A percentile compares a stretch with the other conserved stretches of the same genome.
phyloP scores from a whole-genome alignment of 2,888 invertebrate genomes.

The Microctonus brassicae region DNA sequence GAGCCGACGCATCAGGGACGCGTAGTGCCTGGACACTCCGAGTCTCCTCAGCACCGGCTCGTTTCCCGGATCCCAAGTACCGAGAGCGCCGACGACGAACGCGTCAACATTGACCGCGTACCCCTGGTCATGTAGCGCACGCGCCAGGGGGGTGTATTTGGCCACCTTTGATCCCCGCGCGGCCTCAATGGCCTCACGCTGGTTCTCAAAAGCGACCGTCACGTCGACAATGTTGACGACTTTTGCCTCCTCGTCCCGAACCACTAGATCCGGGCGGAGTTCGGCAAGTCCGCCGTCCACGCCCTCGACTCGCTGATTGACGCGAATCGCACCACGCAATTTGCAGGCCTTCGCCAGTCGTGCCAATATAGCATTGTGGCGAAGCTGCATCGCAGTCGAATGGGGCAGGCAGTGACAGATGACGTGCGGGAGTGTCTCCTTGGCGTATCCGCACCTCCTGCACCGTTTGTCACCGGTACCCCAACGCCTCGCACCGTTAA shows the following conservation, averaged over 20 bases:
- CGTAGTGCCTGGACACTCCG: slow-evolving; percentile 41
- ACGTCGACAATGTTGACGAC: slow-evolving; percentile 55
- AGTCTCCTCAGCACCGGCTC: slow-evolving; percentile 46
- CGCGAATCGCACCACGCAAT: slow-evolving; percentile 31
- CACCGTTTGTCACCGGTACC: slow-evolving; percentile 50
- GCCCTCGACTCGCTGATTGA: slow-evolving; percentile 38
- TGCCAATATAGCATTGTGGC: slow-evolving; percentile 51
- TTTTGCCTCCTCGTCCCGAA: slow-evolving; percentile 43
- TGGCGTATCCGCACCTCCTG: slow-evolving; percentile 49
- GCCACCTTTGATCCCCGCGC: slow-evolving; percentile 48
- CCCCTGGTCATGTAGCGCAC: slow-evolving; percentile 24
- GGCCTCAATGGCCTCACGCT: slow-evolving; percentile 42
- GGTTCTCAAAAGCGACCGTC: slow-evolving; percentile 58
- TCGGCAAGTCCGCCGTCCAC: slow-evolving; percentile 31
- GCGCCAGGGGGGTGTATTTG: slow-evolving; percentile 50
- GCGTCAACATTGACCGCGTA: slow-evolving; percentile 45
- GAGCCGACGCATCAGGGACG: slow-evolving; percentile 49
- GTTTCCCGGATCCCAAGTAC: slow-evolving; percentile 56
- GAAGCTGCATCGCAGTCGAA: slow-evolving; percentile 50
- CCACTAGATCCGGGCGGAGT: slow-evolving; percentile 45
- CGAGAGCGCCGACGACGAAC: slow-evolving; percentile 56
- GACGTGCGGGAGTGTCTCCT: slow-evolving; percentile 62
- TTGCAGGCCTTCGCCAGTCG: slow-evolving; percentile 45
- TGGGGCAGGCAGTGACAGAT: slow-evolving; percentile 58
- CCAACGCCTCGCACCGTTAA: slow-evolving; percentile 48